Conservation (phyloP, 2,113 vertebrate species). For the Pongo abelii region DNA sequence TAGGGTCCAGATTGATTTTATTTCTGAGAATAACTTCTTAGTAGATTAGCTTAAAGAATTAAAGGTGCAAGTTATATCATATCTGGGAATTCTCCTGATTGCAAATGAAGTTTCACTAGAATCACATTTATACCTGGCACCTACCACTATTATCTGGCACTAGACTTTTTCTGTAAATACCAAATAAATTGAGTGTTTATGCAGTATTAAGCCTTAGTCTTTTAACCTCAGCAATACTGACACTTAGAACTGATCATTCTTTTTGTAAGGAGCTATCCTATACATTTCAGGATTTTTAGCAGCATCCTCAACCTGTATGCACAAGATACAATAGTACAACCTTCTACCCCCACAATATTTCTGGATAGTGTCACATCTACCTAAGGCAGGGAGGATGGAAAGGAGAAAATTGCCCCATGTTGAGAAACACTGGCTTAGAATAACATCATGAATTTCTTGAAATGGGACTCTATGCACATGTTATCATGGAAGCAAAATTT, state of each 20-base stretch:
- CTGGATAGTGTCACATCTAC: background rate
- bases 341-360: background rate
- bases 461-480: slow-evolving; percentile 17
- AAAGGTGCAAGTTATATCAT: background rate
- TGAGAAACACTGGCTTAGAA: slow-evolving; percentile 2
- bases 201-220: background rate
- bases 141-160: background rate
- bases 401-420: background rate
- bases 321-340: background rate
- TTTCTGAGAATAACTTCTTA: background rate
- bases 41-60: background rate
- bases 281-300: background rate
- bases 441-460: slow-evolving; percentile 47
- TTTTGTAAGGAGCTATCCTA: background rate
- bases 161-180: background rate
- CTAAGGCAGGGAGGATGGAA: background rate
- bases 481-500: slow-evolving; percentile 44
- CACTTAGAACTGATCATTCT: background rate
- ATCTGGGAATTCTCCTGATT: background rate
- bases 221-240: background rate
- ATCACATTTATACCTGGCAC: background rate
- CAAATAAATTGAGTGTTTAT: background rate
- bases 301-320: background rate
- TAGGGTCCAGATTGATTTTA: background rate
- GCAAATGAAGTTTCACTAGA: background rate